phyloP scores from a whole-genome alignment of 2,888 invertebrate genomes.

The Nomada hirtipes region DNA sequence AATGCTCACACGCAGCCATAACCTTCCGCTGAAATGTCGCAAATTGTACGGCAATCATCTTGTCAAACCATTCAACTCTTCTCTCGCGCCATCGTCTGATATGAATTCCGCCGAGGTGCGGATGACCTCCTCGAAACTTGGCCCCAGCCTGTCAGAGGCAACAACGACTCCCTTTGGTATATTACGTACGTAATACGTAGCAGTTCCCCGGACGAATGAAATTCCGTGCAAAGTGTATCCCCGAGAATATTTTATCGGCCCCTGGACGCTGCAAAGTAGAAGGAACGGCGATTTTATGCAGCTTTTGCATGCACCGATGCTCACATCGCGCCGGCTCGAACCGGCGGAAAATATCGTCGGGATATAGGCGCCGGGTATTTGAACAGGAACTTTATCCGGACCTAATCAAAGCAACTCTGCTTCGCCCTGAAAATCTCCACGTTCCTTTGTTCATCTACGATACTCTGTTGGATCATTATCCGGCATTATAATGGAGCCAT shows the following conservation, averaged over 20 bases:
- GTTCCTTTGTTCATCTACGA: not conserved
- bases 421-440: not conserved
- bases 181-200: constrained; percentile 53
- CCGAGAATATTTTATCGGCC: constrained; percentile 59
- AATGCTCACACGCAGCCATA: constrained; percentile 16
- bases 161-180: constrained; percentile 58
- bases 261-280: constrained; percentile 40
- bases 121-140: constrained; percentile 40
- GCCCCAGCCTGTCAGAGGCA: constrained; percentile 36
- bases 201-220: constrained; percentile 55
- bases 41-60: constrained; percentile 57
- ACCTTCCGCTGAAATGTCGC: constrained; percentile 31
- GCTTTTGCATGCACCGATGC: constrained; percentile 53
- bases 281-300: constrained; percentile 59
- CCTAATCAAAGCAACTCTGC: constrained; percentile 20
- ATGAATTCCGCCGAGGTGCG: constrained; percentile 47
- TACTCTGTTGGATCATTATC: not conserved
- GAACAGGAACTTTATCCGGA: not conserved
- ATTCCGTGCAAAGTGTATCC: constrained; percentile 55
- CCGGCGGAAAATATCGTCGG: constrained; percentile 32
- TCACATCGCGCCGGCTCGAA: not conserved
- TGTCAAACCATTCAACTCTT: constrained; percentile 39
- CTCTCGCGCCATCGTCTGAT: constrained; percentile 28
- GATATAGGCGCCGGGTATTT: not conserved
- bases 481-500: no score